These are phyloP conservation scores for Calephelis virginiensis DNA, from an alignment of 1,140 invertebrate species.

Conservation along the genomic window DNA sequence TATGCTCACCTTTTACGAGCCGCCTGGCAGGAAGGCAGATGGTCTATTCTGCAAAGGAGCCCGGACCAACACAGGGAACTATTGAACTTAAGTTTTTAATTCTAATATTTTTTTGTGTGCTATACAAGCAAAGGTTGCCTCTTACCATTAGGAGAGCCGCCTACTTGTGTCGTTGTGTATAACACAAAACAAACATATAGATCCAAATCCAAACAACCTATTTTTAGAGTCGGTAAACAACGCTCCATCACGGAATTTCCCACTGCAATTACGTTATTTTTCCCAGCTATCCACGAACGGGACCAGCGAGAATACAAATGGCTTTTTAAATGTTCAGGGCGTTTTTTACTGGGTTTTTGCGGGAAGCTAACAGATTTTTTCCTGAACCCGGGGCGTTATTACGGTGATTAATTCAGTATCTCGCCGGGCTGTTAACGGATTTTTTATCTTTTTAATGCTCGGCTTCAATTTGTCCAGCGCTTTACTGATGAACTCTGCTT, in stretches of 20 bases:
- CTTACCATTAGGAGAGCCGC: no score
- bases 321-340: constrained; percentile 37
- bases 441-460: constrained; percentile 33
- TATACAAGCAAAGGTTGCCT: no score
- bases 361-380: constrained; percentile 38
- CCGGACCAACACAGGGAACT: no score
- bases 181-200: no score
- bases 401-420: constrained; percentile 41
- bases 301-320: constrained; percentile 34
- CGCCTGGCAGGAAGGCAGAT: no score
- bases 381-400: constrained; percentile 28
- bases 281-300: constrained; percentile 30
- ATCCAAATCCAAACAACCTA: no score
- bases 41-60: no score
- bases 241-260: background rate
- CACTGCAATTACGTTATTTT: constrained; percentile 26
- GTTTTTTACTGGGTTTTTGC: constrained; percentile 31
- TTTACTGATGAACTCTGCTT: constrained; percentile 23
- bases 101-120: no score
- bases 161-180: no score
- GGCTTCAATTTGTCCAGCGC: constrained; percentile 25
- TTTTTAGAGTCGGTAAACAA: no score
- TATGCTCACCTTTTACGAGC: no score
- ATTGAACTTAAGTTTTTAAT: no score
- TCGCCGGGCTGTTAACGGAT: constrained; percentile 26